Evolutionary conservation across 2,888 invertebrate genomes (phyloP), one percentile per base, ranked within the genome.

Genomic region (Spodoptera exigua): DNA sequence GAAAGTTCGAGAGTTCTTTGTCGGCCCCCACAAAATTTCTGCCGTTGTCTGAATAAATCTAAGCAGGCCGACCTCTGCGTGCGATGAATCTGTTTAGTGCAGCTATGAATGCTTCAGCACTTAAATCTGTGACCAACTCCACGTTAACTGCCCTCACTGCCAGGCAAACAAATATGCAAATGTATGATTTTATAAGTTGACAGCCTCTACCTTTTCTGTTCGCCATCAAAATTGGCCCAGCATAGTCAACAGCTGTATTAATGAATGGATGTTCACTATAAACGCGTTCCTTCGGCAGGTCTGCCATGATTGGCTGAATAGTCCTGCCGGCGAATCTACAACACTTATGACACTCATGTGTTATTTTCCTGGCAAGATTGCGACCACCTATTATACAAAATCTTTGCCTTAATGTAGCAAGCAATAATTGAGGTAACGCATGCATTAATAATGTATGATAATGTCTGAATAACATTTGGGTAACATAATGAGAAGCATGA

Each of bases 281-380:
- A 17, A 57, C n/a, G 11, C 56, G 39, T 40, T 56, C 27, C 12
- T 21, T 34, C 2, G 44, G 52, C 12, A 44, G 14, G n/a, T 43
- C 34, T 7, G 55, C 46, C 54, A 60, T 64, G 21, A 64, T 55
- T 32, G 59, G 63, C 12, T 64, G 59, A 36, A 48, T 32, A 14
- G 56, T 44, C n/a, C 41, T 46, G n/a, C 56, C 64, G 21, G 56
- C 47, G 39, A 60, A 60, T 40, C 60, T 52, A 40, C 55, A 52
- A 55, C 60, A 64, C 44, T 64, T 45, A 58, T 40, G 27, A 46
- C 58, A 58, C 11, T 32, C 35, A 14, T 44, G 54, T 9, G 44
- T 40, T 1, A 49, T 39, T 37, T 55, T 61, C 35, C 41, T 52
- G 14, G 34, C 40, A 35, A 52, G 51, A 39, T 14, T 51, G 47